These are phyloP conservation scores for Drosophila quadrilineata DNA, from an alignment of 1,140 invertebrate species.

Conservation along the genomic window DNA sequence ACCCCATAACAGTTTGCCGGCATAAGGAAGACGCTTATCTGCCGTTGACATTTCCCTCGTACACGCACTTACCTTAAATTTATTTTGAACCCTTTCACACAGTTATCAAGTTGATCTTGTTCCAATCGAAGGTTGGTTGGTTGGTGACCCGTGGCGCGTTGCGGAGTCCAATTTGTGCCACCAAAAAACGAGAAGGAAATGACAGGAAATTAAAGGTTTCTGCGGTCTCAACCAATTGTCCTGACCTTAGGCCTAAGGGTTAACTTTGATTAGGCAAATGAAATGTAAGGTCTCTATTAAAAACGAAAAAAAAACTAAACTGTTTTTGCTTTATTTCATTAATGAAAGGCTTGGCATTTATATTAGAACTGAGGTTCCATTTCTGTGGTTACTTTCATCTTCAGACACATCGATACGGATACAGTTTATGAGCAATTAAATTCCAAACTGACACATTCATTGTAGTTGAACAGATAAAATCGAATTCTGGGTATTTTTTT, in stretches of 20 bases:
- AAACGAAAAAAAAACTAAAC: too few relatives aligned
- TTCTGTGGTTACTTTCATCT: too few relatives aligned
- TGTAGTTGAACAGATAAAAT: too few relatives aligned
- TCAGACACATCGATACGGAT: too few relatives aligned
- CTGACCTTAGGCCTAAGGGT: slow-evolving; percentile 18
- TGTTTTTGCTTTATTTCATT: background rate
- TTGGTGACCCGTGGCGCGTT: slow-evolving; percentile 44
- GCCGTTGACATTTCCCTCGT: slow-evolving; percentile 70
- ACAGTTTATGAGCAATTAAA: too few relatives aligned
- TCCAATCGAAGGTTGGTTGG: too few relatives aligned
- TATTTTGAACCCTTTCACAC: slow-evolving; percentile 53
- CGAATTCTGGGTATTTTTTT: too few relatives aligned
- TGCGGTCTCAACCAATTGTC: slow-evolving; percentile 18
- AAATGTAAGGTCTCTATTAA: too few relatives aligned
- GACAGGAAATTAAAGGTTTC: slow-evolving; percentile 75
- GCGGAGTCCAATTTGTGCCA: slow-evolving; percentile 33
- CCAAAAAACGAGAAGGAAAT: slow-evolving; percentile 57
- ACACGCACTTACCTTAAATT: slow-evolving; percentile 40
- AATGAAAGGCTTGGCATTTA: too few relatives aligned
- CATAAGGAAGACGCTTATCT: slow-evolving; percentile 59
- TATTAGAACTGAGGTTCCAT: too few relatives aligned
- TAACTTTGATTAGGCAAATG: slow-evolving; percentile 28
- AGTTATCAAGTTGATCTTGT: slow-evolving; percentile 72
- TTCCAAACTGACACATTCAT: too few relatives aligned
- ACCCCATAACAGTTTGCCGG: slow-evolving; percentile 38